These are phyloP conservation scores for Psittacula cyanocephala DNA, from an alignment of 2,113 vertebrate species.

Conservation along the genomic window DNA sequence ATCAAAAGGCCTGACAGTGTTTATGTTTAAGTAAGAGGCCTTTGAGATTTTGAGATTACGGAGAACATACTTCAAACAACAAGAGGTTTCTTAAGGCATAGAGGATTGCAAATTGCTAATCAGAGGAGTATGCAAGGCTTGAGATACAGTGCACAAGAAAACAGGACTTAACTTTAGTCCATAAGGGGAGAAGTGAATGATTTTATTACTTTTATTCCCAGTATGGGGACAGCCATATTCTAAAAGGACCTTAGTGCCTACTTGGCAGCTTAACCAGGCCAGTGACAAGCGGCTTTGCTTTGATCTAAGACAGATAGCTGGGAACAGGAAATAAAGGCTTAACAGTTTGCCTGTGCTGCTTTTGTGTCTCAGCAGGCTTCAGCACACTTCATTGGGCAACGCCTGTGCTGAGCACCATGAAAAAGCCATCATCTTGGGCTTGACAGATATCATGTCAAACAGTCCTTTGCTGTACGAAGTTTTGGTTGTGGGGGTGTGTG, in stretches of 20 bases:
- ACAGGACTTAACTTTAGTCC: not conserved
- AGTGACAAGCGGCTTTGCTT: not conserved
- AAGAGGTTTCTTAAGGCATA: not conserved
- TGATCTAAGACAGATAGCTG: conserved; percentile 7
- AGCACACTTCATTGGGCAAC: not conserved
- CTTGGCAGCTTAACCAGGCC: not conserved
- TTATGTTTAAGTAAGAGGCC: not conserved
- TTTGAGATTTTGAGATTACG: not conserved
- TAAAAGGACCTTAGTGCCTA: not conserved
- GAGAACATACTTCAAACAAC: not conserved
- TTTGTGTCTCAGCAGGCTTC: not conserved
- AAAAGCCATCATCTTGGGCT: not conserved
- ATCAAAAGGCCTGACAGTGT: not conserved
- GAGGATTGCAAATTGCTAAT: not conserved
- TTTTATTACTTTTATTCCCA: not conserved
- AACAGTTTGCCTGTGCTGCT: not conserved
- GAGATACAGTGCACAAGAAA: not conserved
- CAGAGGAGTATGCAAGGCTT: not conserved
- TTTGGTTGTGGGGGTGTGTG: not conserved
- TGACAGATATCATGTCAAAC: not conserved
- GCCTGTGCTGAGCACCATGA: not conserved
- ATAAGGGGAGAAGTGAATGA: not conserved
- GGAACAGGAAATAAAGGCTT: conserved; percentile 50
- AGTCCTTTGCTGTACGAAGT: not conserved
- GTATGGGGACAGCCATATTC: not conserved